A percentile compares a stretch with the other conserved stretches of the same genome.
Evolutionary conservation across 2,797 vertebrate genomes (phyloP).

Genomic region (Mus minutoides): DNA sequence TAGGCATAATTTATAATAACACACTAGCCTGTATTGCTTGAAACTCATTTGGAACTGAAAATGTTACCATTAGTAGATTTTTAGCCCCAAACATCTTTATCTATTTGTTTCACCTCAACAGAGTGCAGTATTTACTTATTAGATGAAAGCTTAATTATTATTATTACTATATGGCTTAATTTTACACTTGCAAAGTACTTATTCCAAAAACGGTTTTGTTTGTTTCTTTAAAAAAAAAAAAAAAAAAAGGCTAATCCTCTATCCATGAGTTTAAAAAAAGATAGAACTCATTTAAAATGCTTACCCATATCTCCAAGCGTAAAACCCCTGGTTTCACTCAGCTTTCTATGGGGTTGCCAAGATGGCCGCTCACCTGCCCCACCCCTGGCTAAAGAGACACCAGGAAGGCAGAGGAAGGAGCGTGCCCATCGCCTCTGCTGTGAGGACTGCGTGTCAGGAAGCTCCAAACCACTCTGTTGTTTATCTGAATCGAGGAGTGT

Average conservation of each 20-base stretch:
- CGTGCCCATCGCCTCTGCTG: background rate
- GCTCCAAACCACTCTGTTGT: background rate
- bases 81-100: background rate
- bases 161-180: conserved; percentile 56
- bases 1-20: conserved; percentile 22
- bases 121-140: conserved; percentile 53
- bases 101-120: conserved; percentile 23
- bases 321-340: background rate
- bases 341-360: background rate
- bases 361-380: accelerated
- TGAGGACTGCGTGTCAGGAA: background rate
- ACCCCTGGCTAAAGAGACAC: background rate
- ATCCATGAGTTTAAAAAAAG: background rate
- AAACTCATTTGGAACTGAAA: conserved; percentile 41
- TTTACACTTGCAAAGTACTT: conserved; percentile 50
- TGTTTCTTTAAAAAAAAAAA: background rate
- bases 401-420: background rate
- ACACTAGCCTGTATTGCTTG: conserved; percentile 40
- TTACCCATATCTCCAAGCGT: background rate
- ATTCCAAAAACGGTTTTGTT: background rate
- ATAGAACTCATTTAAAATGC: conserved; percentile 11
- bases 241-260: background rate
- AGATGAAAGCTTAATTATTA: conserved; percentile 45
- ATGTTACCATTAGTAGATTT: conserved; percentile 24
- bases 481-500: background rate